Conservation (phyloP, 2,888 invertebrate species). For the Linnaemya vulpina region DNA sequence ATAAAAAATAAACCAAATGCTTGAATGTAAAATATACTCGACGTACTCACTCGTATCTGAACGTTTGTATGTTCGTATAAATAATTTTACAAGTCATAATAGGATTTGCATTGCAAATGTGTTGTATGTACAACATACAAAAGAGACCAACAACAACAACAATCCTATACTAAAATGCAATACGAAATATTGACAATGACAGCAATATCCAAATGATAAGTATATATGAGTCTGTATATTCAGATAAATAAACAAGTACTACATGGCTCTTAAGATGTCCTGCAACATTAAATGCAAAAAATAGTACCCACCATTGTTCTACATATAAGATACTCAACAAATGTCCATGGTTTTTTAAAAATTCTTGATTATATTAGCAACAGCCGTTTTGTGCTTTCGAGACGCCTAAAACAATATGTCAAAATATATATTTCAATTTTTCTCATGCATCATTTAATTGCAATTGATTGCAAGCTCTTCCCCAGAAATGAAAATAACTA, state of each 20-base stretch:
- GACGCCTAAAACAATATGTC: constrained; percentile 79
- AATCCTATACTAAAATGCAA: constrained; percentile 5
- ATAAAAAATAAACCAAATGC: constrained; percentile 59
- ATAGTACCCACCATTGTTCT: constrained; percentile 57
- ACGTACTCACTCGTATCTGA: not conserved
- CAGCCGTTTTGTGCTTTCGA: constrained; percentile 24
- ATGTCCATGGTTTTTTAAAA: not conserved
- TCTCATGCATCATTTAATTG: constrained; percentile 58
- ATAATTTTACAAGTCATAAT: constrained; percentile 74
- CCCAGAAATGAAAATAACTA: not conserved
- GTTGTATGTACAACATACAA: constrained; percentile 50
- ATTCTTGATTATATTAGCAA: constrained; percentile 34
- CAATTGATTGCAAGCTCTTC: constrained; percentile 29
- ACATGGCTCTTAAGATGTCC: constrained; percentile 58
- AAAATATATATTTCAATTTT: constrained; percentile 79
- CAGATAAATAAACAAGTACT: constrained; percentile 18
- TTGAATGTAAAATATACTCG: constrained; percentile 39
- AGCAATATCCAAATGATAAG: constrained; percentile 54
- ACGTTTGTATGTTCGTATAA: constrained; percentile 14
- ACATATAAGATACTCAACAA: constrained; percentile 53
- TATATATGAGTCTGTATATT: constrained; percentile 30
- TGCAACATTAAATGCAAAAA: constrained; percentile 63
- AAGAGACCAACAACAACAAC: constrained; percentile 51
- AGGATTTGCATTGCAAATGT: constrained; percentile 75
- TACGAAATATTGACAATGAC: constrained; percentile 67